Evolutionary conservation across 2,797 vertebrate genomes (phyloP).

Genomic region (Spondyliosoma cantharus): DNA sequence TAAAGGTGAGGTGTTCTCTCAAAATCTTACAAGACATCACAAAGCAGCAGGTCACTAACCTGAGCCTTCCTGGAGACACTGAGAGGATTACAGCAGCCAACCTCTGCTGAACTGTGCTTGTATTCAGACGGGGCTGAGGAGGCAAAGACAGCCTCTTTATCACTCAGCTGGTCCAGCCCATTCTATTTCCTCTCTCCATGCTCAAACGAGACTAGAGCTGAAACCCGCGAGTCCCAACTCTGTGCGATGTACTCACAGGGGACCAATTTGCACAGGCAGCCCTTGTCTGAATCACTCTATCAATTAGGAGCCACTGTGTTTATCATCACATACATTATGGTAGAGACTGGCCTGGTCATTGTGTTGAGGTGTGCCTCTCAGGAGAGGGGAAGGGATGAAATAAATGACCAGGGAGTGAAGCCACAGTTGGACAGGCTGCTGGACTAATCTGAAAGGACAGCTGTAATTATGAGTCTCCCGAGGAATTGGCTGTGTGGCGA

Average conservation of each 20-base stretch:
- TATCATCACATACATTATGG: slow-evolving; percentile 97
- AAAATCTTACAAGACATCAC: slow-evolving; percentile 85
- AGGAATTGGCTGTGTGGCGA: slow-evolving; percentile 91
- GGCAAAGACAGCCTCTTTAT: slow-evolving; percentile 84
- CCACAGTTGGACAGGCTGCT: slow-evolving; percentile 89
- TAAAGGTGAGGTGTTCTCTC: slow-evolving; percentile 85
- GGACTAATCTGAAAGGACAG: slow-evolving; percentile 96
- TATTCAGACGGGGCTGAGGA: slow-evolving; percentile 80
- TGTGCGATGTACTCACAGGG: slow-evolving; percentile 89
- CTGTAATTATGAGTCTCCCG: slow-evolving; percentile 96
- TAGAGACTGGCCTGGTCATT: slow-evolving; percentile 91
- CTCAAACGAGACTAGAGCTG: slow-evolving; percentile 85
- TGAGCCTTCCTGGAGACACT: slow-evolving; percentile 83
- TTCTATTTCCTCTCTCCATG: slow-evolving; percentile 87
- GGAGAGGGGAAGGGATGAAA: slow-evolving; percentile 87
- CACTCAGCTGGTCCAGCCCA: slow-evolving; percentile 89
- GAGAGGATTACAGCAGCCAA: slow-evolving; percentile 85
- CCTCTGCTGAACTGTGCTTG: slow-evolving; percentile 83
- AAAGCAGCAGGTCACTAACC: slow-evolving; percentile 85
- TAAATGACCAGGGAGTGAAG: slow-evolving; percentile 85
- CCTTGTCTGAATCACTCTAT: slow-evolving; percentile 97
- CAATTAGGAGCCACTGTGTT: slow-evolving; percentile 97
- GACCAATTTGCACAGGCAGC: slow-evolving; percentile 96
- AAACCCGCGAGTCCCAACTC: slow-evolving; percentile 88
- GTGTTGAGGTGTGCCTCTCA: slow-evolving; percentile 91